Percentiles rank a stretch among this genome's conserved stretches.
These are phyloP conservation scores for Poeciliopsis turrubarensis DNA, from an alignment of 2,113 vertebrate genomes.

Conservation along the genomic window DNA sequence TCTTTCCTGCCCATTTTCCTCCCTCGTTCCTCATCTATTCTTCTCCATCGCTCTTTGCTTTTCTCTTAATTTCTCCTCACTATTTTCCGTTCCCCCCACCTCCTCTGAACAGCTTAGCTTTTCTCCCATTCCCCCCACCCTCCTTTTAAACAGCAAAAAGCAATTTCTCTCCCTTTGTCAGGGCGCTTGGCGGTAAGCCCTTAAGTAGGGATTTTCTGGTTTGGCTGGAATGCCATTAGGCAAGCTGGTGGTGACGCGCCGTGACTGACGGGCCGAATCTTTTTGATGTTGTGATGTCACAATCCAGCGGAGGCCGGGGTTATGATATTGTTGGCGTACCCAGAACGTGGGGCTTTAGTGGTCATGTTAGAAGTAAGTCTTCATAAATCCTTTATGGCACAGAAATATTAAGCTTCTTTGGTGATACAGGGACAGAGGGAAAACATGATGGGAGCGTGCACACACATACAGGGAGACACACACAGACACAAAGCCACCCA, in stretches of 20 bases:
- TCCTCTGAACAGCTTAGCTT: constrained; percentile 65
- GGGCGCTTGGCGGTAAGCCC: constrained; percentile 72
- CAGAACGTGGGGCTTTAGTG: constrained; percentile 73
- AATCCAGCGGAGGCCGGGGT: constrained; percentile 69
- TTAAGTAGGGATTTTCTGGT: constrained; percentile 83
- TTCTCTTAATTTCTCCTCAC: constrained; percentile 42
- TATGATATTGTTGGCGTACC: constrained; percentile 77
- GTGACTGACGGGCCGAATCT: constrained; percentile 76
- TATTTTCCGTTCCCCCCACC: constrained; percentile 37
- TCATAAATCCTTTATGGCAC: constrained; percentile 78
- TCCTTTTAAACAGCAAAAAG: constrained; percentile 79
- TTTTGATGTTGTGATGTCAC: constrained; percentile 79
- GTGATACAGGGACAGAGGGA: constrained; percentile 60
- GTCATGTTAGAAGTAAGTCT: constrained; percentile 79
- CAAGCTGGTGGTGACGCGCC: constrained; percentile 72
- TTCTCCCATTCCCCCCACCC: constrained; percentile 54
- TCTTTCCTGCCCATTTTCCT: constrained; percentile 27
- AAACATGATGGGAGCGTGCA: constrained; percentile 43
- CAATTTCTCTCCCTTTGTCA: constrained; percentile 82
- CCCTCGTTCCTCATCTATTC: constrained; percentile 34
- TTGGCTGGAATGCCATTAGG: constrained; percentile 80
- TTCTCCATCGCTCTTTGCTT: constrained; percentile 51
- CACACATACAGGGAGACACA: constrained; percentile 10
- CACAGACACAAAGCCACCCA: constrained; percentile 29
- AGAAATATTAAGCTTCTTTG: constrained; percentile 80